Conservation (phyloP, 2,113 vertebrate genomes). For the Setophaga petechia region DNA sequence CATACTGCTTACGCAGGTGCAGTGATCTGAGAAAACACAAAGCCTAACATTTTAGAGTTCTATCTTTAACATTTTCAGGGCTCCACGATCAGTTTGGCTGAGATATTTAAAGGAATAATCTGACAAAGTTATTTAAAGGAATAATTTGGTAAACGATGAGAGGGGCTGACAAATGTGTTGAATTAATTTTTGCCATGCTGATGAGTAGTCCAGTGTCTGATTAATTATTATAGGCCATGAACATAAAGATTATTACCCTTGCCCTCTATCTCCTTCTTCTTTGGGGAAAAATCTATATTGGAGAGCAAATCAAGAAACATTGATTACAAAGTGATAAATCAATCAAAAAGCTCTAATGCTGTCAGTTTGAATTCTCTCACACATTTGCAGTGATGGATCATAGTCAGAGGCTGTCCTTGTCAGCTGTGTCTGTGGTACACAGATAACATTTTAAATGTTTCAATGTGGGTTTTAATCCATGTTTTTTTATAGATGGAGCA, state of each 20-base stretch:
- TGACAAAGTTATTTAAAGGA: neutral
- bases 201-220: neutral
- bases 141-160: neutral
- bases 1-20: no score
- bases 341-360: slow-evolving; percentile 12
- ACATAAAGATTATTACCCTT: neutral
- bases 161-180: neutral
- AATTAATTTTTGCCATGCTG: neutral
- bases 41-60: no score
- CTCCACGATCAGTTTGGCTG: neutral
- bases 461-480: neutral
- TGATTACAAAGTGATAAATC: slow-evolving; percentile 58
- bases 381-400: slow-evolving; percentile 27
- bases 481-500: neutral
- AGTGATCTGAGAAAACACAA: no score
- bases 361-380: slow-evolving; percentile 45
- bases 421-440: neutral
- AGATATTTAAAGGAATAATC: neutral
- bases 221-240: neutral
- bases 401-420: neutral
- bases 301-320: slow-evolving; percentile 1
- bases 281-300: neutral
- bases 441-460: neutral
- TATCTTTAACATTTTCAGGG: no score
- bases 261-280: neutral